Evolutionary conservation across 2,888 invertebrate genomes (phyloP).

Genomic region (Isotomurus palustris): DNA sequence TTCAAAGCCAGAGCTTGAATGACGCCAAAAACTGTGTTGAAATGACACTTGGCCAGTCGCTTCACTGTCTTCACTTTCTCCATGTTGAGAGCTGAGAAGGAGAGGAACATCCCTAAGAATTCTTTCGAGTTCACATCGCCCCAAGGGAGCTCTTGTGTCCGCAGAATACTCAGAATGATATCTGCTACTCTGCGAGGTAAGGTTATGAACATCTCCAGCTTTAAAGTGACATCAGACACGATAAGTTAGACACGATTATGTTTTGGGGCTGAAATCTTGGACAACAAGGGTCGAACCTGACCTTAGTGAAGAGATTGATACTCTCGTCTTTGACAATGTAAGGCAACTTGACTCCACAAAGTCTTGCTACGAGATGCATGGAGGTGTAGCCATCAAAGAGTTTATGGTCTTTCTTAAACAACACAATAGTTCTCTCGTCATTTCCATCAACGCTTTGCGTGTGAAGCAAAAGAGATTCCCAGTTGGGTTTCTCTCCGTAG

Average conservation of each 20-base stretch:
- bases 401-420: slow-evolving; percentile 31
- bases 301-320: no score
- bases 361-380: slow-evolving; percentile 27
- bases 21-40: slow-evolving; percentile 19
- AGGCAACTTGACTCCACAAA: slow-evolving; percentile 23
- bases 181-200: not conserved
- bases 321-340: slow-evolving; percentile 19
- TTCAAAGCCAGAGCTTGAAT: slow-evolving; percentile 21
- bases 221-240: no score
- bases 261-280: no score
- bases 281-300: no score
- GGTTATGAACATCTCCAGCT: no score
- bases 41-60: slow-evolving; percentile 19
- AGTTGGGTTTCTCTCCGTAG: slow-evolving; percentile 19
- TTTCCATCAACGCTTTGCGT: slow-evolving; percentile 11
- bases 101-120: slow-evolving; percentile 12
- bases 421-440: not conserved
- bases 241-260: no score
- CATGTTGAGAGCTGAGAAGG: slow-evolving; percentile 24
- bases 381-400: slow-evolving; percentile 27
- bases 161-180: not conserved
- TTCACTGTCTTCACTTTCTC: slow-evolving; percentile 18
- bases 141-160: not conserved
- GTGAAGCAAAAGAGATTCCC: slow-evolving; percentile 27
- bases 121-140: not conserved